phyloP scores from a whole-genome alignment of 2,797 vertebrate species.

The Melopsittacus undulatus region DNA sequence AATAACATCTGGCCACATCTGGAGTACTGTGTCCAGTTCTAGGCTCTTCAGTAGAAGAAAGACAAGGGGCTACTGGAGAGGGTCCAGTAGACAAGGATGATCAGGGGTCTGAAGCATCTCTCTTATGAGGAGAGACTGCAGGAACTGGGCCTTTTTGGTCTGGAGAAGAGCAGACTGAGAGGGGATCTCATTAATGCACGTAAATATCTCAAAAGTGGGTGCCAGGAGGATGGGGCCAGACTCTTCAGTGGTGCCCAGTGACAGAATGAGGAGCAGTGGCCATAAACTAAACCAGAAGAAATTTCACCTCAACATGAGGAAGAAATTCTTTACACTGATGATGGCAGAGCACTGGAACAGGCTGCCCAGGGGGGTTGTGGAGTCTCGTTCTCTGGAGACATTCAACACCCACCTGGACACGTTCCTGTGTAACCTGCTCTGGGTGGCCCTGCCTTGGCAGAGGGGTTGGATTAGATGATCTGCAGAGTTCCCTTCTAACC shows the following conservation, averaged over 20 bases:
- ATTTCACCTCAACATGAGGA: not conserved
- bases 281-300: not conserved
- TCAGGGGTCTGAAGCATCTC: not conserved
- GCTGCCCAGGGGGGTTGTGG: not conserved
- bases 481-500: not conserved
- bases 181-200: not conserved
- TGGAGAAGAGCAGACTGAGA: not conserved
- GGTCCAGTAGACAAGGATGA: not conserved
- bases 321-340: not conserved
- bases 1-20: not conserved
- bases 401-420: not conserved
- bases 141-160: not conserved
- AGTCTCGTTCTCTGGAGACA: not conserved
- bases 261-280: not conserved
- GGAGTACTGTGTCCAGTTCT: not conserved
- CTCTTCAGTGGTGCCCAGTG: not conserved
- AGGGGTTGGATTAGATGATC: not conserved
- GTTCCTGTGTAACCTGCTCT: not conserved
- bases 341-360: not conserved
- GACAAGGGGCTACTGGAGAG: not conserved
- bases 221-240: not conserved
- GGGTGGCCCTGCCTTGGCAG: not conserved
- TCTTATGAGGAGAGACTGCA: not conserved
- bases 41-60: not conserved
- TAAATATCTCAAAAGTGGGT: not conserved